Evolutionary conservation across 2,797 vertebrate species (phyloP), one percentile per base, ranked within the genome.

Genomic region (Liparis tanakae): DNA sequence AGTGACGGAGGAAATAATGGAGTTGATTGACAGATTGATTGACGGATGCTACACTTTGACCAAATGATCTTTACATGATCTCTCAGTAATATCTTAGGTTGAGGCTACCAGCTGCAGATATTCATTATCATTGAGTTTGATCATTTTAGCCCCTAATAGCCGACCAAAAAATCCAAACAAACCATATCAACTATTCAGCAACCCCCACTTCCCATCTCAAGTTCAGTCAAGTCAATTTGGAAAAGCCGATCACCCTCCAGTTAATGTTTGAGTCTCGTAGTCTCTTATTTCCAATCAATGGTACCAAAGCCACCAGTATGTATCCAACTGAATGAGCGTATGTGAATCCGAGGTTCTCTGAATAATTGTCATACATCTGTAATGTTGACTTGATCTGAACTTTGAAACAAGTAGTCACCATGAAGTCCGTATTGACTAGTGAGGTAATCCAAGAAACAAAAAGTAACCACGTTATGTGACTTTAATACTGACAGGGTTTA

Each of bases 11-110:
- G 46, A 37, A 65, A 22, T 36, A 64, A 50, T 34, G 4, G 30
- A 55, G 6, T 10, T 33, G 15, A 66, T 5, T 44, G 66, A 43
- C 51, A 44, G 30, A 50, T 64, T 62, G 41, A 36, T 34, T 15
- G 44, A 43, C 57, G 53, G 13, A 70, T 5, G 34, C 3, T 18
- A 14, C 7, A 4, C 25, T 36, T 36, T 55, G 50, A 43, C 7
- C 13, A 46, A 46, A 55, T 62, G 14, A 62, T 63, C 51, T 71
- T 71, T 2, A 63, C 43, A 48, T 34, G 25, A 43, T 60, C n/a
- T 55, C 34, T 37, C 39, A 12, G 10, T 44, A 14, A 57, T 57
- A 36, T 64, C 46, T 64, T 14, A 36, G 39, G 2, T 8, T 55
- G 30, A 44, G 25, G 39, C n/a, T 62, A 37, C 25, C 5, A 37